Base-by-base conservation (phyloP, 2,797 vertebrate genomes). In the Pantherophis alleghaniensis region DNA sequence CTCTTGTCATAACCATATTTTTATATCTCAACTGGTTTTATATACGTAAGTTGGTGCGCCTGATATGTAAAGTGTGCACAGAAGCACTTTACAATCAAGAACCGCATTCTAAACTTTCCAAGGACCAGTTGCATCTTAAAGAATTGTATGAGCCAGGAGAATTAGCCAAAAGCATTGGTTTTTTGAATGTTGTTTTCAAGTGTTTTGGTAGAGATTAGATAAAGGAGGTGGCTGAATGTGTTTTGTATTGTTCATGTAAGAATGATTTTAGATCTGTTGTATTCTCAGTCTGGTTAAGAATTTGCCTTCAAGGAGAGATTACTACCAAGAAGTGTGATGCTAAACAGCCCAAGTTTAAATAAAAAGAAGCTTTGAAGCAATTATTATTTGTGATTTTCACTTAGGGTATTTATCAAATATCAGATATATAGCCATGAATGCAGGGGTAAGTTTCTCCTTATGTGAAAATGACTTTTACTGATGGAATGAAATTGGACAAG, bases 1-100 rank as follows among this genome's bases (percentile, higher is more conserved):
- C 94, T 96, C 94, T 96, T 90, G 96, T 97, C 96, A 96, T 97
- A 97, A 96, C 96, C 96, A 87, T 97, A 97, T 97, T 97, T 98
- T 98, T 98, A 96, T 98, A 97, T 96, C 96, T 96, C 91, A 91
- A 18, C 90, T 94, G 95, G 4, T 97, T 97, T 97, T 97, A 93
- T 95, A 96, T 96, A 96, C 91, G 92, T 56, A 56, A 56, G 3
- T 93, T 89, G 11, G 56, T 94, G 92, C 96, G 95, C 96, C 96
- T 93, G 96, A 92, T 96, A 55, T 88, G 56, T 95, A 95, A 94
- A 95, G 96, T 13, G 93, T 86, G 26, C 97, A 93, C 91, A 92
- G 94, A 91, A 94, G 94, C 91, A 89, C 83, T 90, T 94, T 63
- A 92, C 96, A 95, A 94, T 96, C 94, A 91, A 92, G 95, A 96